Conservation (phyloP, 2,113 vertebrate species). For the Triplophysa tibetana region DNA sequence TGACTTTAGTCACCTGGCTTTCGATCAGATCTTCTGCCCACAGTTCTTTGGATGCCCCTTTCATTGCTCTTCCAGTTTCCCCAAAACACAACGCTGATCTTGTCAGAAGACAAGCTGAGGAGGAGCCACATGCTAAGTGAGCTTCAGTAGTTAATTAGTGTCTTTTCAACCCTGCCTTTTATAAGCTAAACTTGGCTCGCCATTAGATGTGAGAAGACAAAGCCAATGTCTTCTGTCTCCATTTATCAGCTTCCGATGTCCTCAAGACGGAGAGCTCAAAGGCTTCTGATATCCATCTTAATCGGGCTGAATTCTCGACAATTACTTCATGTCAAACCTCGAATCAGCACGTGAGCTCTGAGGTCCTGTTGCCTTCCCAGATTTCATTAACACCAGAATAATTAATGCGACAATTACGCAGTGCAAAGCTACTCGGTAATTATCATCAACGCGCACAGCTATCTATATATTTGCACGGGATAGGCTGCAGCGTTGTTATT, state of each 20-base stretch:
- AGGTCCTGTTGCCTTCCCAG: neutral
- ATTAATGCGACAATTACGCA: conserved; percentile 47
- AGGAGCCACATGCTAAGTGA: conserved; percentile 29
- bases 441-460: conserved; percentile 31
- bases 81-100: conserved; percentile 23
- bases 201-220: conserved; percentile 25
- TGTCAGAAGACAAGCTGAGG: conserved; percentile 1
- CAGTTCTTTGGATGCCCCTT: conserved; percentile 5
- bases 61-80: conserved; percentile 23
- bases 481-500: conserved; percentile 15
- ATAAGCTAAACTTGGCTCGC: conserved; percentile 13
- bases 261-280: conserved; percentile 8
- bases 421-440: conserved; percentile 27
- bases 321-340: conserved; percentile 39
- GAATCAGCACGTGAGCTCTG: neutral
- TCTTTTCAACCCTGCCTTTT: conserved; percentile 14
- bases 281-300: conserved; percentile 44
- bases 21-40: conserved; percentile 11
- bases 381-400: conserved; percentile 48
- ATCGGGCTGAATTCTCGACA: conserved; percentile 33
- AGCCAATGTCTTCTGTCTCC: conserved; percentile 18
- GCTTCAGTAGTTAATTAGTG: conserved; percentile 44
- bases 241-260: neutral
- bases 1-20: conserved; percentile 22
- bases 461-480: conserved; percentile 34